Base-by-base conservation (phyloP, 2,888 invertebrate genomes). In the Apoderus coryli region DNA sequence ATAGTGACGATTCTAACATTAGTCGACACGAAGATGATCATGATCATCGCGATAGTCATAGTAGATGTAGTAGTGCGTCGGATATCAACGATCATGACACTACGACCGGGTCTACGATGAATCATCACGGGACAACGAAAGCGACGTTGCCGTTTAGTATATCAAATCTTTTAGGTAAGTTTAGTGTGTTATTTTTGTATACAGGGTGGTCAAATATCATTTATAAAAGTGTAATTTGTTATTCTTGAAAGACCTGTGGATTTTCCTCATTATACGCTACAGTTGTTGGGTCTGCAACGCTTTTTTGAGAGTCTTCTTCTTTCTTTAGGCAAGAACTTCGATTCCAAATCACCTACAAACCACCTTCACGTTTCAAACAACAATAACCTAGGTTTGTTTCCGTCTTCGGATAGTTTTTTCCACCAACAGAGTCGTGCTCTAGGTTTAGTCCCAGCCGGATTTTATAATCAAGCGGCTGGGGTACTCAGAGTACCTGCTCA, bases 401-500 rank as follows among this genome's bases (percentile, higher is more conserved):
- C 48, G 29, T 44, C 46, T 38, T 48, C 48, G 31, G 48, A 51
- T 27, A 48, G 47, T 10, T 45, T 52, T 27, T 53, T 52, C 34
- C 49, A 48, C 29, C 51, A 49, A 27, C 49, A 50, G 32, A 45
- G 49, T 38, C 49, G 45, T 37, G 44, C 48, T 40, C 48, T 51
- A 23, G 59, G 50, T 39, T 52, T 53, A 44, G 51, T 51, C 43
- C 60, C 53, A 35, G 49, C 57, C 39, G 61, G 59, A 28, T 57
- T 55, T 63, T 69, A 43, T 60, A 68, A 58, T 59, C 67, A 62
- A 61, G n/a, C n/a, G n/a, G n/a, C n/a, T n/a, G 81, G 80, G 45
- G 88, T 82, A 27, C 72, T 82, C 44, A 65, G 81, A 49, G 82
- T 82, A 41, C 84, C 82, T 28, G 82, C 82, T 33, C 88, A 88